Evolutionary conservation across 2,797 vertebrate genomes (phyloP).

Genomic region (Chromis chromis): DNA sequence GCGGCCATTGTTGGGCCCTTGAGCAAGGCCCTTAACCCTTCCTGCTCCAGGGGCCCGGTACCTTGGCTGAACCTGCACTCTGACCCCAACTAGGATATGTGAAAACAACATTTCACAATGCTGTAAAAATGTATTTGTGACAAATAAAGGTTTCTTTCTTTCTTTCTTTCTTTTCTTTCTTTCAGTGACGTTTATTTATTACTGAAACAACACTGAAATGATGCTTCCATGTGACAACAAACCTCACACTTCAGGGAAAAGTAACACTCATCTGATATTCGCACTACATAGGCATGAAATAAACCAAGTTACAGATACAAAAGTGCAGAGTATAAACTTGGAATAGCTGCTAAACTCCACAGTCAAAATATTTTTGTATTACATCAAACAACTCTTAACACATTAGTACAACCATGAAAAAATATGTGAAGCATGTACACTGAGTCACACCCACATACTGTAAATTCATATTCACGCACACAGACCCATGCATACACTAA

Average conservation of each 20-base stretch:
- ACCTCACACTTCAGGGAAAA: conserved; percentile 3
- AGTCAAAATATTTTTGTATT: background rate
- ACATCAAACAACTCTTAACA: conserved; percentile 4
- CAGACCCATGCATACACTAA: background rate
- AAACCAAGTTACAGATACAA: conserved; percentile 11
- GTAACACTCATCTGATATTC: background rate
- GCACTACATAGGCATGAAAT: background rate
- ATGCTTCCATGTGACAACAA: background rate
- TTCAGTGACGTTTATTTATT: conserved; percentile 18
- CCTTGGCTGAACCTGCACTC: too few relatives aligned
- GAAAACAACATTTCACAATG: too few relatives aligned
- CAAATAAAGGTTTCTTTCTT: too few relatives aligned
- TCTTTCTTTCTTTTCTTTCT: too few relatives aligned
- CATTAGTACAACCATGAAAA: background rate
- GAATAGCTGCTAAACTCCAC: background rate
- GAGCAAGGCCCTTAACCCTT: too few relatives aligned
- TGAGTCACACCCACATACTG: background rate
- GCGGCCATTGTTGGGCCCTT: too few relatives aligned
- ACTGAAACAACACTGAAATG: background rate
- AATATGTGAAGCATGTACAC: background rate
- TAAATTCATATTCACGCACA: background rate
- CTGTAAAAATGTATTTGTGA: too few relatives aligned
- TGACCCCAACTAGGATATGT: too few relatives aligned
- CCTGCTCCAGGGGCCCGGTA: too few relatives aligned
- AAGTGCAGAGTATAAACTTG: conserved; percentile 7